Base-by-base conservation (phyloP, 2,797 vertebrate species). In the Melanotaenia trifasciata region DNA sequence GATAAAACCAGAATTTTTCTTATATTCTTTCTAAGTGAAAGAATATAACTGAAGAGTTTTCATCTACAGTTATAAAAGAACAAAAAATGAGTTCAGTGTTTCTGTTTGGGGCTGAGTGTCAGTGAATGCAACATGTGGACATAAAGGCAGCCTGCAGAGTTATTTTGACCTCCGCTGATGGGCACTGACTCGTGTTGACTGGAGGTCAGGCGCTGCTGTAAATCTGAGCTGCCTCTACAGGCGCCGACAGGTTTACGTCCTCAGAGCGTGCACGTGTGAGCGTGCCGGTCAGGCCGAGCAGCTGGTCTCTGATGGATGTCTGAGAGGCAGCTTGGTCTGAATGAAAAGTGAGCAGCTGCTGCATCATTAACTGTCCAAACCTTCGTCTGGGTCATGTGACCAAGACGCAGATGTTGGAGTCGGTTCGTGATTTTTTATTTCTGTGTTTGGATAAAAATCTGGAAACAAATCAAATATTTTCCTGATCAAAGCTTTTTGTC, bases 141-240 rank as follows among this genome's bases (percentile, higher is more conserved):
- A 18, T 22, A 54, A 40, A 57, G 35, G 16, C 3, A 61, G 56
- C 54, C 51, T n/a, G 26, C 65, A 38, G 65, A 64, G 59, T 50
- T 40, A 40, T 60, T n/a, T 30, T 67, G 71, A 74, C 74, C 74
- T 71, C 36, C 32, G 33, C 38, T 71, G 57, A 62, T 32, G 69
- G 12, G 38, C n/a, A 4, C 22, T 26, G 74, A 47, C 58, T 45
- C 7, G 45, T 65, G 67, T 30, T 16, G 54, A 67, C 68, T 5
- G 69, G n/a, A 57, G 69, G 79, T 73, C 40, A 30, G 33, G 33
- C 10, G 5, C 14, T 4, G 51, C 63, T 36, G 72, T 79, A 72
- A 76, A 79, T 79, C 72, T 61, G 47, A 18, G 47, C n/a, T 11
- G 26, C 13, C 5, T 54, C 45, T 60, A n/a, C 69, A 69, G 36